phyloP scores from a whole-genome alignment of 2,113 vertebrate genomes.

The Amphiprion percula region DNA sequence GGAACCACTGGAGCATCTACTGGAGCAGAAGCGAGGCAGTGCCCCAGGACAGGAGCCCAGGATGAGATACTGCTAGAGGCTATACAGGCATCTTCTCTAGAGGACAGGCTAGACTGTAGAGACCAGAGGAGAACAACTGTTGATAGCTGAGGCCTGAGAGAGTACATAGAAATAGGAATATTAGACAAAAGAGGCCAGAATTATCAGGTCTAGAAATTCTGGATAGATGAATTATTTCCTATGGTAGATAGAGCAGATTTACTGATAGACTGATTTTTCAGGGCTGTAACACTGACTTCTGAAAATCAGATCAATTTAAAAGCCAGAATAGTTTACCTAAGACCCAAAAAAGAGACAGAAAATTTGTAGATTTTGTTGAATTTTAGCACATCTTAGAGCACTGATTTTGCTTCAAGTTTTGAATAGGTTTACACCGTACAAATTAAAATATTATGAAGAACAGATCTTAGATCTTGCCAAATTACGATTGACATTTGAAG shows the following conservation, averaged over 20 bases:
- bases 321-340: not conserved
- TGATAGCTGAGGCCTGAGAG: conserved; percentile 1
- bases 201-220: not conserved
- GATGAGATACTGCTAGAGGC: conserved; percentile 20
- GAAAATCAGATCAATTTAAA: not conserved
- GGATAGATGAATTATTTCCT: not conserved
- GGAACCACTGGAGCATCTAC: conserved; percentile 21
- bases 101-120: conserved; percentile 25
- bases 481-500: not conserved
- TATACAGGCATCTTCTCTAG: not conserved
- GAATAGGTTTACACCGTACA: not conserved
- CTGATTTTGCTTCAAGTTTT: not conserved
- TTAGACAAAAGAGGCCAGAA: conserved; percentile 7
- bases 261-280: not conserved
- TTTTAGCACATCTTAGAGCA: not conserved
- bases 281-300: not conserved
- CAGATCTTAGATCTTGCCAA: not conserved
- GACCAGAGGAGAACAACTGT: not conserved
- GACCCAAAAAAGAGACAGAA: not conserved
- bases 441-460: not conserved
- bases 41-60: conserved; percentile 21
- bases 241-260: not conserved
- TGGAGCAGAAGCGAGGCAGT: conserved; percentile 39
- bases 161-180: too few species aligned
- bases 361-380: not conserved